Evolutionary conservation across 2,113 vertebrate species (phyloP), one percentile per base, ranked within the genome.

Genomic region (Bombycilla garrulus): DNA sequence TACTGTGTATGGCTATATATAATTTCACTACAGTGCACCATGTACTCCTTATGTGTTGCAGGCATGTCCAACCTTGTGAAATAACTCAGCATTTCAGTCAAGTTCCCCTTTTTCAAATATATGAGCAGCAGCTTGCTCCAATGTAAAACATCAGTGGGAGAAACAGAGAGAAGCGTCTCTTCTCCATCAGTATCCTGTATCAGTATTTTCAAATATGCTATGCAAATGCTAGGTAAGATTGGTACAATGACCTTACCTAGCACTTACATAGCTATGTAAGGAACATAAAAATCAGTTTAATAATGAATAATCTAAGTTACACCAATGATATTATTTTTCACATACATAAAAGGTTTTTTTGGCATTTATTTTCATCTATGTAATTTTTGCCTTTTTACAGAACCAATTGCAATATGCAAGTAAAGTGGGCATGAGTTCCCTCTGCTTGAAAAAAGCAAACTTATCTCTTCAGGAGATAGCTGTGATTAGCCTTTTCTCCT

Each of bases 21-120:
- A 22, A 33, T 45, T 44, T 57, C 20, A n/a, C 31, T 44, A 23
- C 7, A n/a, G 12, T n/a, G 15, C 7, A 58, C 7, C 0, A 0
- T 9, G 11, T 38, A 35, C 24, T 87, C 16, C n/a, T 23, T 35
- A 21, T 3, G 8, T 67, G 33, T 5, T 23, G 7, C 12, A 74
- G 36, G 14, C 8, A 35, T 56, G 53, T 65, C 54, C 65, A 28
- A 58, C 8, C 5, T 60, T 36, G 21, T 36, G 36, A 90, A 76
- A 10, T 47, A 93, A 47, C 12, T 47, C 14, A 77, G 7, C 13
- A 51, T 69, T 77, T 45, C 64, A 79, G 3, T 29, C 6, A 7
- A 47, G 8, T 6, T 58, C 3, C 15, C 21, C 2, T 33, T 2
- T 24, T 3, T 31, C n/a, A 65, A 74, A 23, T 66, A 53, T 31